These are phyloP conservation scores for Bimastos eiseni DNA, from an alignment of 2,888 invertebrate species.

Conservation along the genomic window DNA sequence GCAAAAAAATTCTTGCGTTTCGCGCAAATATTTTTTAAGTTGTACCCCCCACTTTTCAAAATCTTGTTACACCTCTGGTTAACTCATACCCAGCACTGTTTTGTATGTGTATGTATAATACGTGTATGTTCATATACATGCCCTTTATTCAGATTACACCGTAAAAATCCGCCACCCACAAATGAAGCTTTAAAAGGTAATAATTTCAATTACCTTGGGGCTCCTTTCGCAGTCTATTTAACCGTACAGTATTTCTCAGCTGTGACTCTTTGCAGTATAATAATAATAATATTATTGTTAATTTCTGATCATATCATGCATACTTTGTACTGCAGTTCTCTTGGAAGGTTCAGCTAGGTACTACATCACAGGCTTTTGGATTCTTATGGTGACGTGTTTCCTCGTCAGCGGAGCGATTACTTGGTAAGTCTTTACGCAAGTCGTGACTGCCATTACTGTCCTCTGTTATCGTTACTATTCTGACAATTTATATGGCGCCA, in stretches of 20 bases:
- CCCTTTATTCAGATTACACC: too few species aligned
- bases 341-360: constrained; percentile 1
- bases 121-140: too few species aligned
- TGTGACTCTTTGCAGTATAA: not conserved
- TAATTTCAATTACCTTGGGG: too few species aligned
- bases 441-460: not conserved
- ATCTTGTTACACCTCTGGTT: too few species aligned
- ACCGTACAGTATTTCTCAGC: not conserved
- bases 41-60: too few species aligned
- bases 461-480: not conserved
- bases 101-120: too few species aligned
- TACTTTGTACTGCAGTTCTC: constrained; percentile 7
- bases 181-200: too few species aligned
- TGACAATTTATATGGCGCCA: too few species aligned
- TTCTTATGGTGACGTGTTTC: not conserved
- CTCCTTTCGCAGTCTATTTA: not conserved
- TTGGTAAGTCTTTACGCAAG: not conserved
- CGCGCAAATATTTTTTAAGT: too few species aligned
- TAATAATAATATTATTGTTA: not conserved
- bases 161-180: too few species aligned
- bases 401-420: not conserved
- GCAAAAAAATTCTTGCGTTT: too few species aligned
- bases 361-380: not conserved
- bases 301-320: not conserved
- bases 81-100: too few species aligned